Evolutionary conservation across 2,113 vertebrate genomes (phyloP).

Genomic region (Ptychochromis oligacanthus): DNA sequence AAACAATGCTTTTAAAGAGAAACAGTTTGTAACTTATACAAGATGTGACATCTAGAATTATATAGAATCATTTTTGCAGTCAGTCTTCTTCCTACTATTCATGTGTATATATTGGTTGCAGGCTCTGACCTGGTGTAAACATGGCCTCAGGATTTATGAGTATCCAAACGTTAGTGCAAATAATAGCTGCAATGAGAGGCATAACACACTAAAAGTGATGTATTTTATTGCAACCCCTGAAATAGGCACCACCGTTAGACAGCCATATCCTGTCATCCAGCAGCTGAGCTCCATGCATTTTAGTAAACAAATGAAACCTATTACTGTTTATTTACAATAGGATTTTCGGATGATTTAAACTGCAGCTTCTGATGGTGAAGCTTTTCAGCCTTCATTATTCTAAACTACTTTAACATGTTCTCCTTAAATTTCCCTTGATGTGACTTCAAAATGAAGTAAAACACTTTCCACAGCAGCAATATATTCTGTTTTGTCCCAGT

Average conservation of each 20-base stretch:
- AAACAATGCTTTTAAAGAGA: not conserved
- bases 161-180: conserved; percentile 36
- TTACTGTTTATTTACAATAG: not conserved
- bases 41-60: not conserved
- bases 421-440: conserved; percentile 6
- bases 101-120: conserved; percentile 14
- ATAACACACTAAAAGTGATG: conserved; percentile 47
- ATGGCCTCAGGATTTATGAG: conserved; percentile 17
- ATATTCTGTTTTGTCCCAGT: not conserved
- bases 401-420: not conserved
- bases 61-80: not conserved
- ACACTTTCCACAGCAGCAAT: not conserved
- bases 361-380: not conserved
- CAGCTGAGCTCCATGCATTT: conserved; percentile 16
- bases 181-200: conserved; percentile 44
- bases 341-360: conserved; percentile 2
- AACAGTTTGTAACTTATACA: not conserved
- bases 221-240: conserved; percentile 49
- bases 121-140: conserved; percentile 16
- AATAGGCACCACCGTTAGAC: conserved; percentile 39
- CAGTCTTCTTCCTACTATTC: not conserved
- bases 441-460: not conserved
- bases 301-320: conserved; percentile 33
- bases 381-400: not conserved
- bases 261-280: conserved; percentile 17